These are phyloP conservation scores for Monarcha castaneiventris DNA, from an alignment of 2,113 vertebrate species.

Conservation along the genomic window DNA sequence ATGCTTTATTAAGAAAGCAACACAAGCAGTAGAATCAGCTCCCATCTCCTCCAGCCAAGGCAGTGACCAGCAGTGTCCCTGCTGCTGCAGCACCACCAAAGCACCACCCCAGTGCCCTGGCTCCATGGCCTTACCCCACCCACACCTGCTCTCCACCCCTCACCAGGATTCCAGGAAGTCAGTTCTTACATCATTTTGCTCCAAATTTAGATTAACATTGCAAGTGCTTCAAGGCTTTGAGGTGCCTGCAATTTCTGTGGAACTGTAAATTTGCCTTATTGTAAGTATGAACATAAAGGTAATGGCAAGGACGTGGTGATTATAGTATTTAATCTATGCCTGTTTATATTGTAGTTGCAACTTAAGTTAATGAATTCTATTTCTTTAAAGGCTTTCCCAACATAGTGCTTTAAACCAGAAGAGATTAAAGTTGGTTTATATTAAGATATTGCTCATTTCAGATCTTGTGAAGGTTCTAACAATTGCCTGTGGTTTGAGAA, in stretches of 20 bases:
- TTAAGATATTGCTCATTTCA: conserved; percentile 48
- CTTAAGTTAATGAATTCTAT: conserved; percentile 21
- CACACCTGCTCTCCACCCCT: too few relatives aligned
- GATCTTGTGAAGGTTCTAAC: neutral
- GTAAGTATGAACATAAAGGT: neutral
- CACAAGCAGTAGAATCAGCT: neutral
- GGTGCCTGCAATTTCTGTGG: neutral
- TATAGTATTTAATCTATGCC: neutral
- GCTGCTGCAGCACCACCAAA: neutral
- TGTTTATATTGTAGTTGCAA: conserved; percentile 16
- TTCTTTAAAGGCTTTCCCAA: conserved; percentile 25
- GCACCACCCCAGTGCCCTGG: neutral
- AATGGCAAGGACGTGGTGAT: neutral
- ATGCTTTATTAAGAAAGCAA: neutral
- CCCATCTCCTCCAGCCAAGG: neutral
- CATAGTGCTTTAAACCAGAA: neutral
- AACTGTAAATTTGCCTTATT: neutral
- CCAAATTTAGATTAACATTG: neutral
- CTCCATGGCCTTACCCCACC: accelerated
- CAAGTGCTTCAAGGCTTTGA: neutral
- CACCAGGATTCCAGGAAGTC: neutral
- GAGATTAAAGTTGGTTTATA: conserved; percentile 30
- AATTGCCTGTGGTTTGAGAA: conserved; percentile 1
- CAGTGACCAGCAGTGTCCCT: too few relatives aligned
- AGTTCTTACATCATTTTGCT: neutral